A percentile compares a stretch with the other conserved stretches of the same genome.
Conservation (phyloP, 1,140 invertebrate genomes). For the Dryas iulia region DNA sequence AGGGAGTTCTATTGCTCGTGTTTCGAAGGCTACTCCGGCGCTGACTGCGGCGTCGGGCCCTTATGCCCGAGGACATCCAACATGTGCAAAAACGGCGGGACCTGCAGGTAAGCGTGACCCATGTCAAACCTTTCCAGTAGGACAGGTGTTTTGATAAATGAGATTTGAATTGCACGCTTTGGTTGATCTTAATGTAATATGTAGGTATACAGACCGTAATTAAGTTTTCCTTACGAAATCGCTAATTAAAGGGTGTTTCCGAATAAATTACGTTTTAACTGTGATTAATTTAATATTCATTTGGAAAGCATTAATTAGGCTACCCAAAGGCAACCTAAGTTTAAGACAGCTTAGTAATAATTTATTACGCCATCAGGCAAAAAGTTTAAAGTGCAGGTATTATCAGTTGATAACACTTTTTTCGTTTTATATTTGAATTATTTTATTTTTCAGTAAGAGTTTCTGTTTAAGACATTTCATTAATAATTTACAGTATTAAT, state of each 20-base stretch:
- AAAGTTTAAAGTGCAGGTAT: background rate
- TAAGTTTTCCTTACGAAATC: background rate
- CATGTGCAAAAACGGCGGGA: constrained; percentile 87
- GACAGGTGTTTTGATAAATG: constrained; percentile 22
- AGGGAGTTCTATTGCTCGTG: constrained; percentile 86
- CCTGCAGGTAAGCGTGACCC: constrained; percentile 84
- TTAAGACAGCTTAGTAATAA: background rate
- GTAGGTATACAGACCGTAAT: background rate
- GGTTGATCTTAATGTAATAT: background rate
- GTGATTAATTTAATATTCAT: background rate
- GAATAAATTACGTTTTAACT: background rate
- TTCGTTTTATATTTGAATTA: background rate
- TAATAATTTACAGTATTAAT: too few species aligned
- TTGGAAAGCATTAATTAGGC: background rate
- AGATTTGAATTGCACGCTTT: background rate
- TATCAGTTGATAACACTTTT: background rate
- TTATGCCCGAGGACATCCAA: constrained; percentile 84
- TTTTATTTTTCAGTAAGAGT: too few species aligned
- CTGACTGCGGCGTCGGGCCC: constrained; percentile 86
- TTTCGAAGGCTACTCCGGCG: constrained; percentile 86
- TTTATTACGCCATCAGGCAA: background rate
- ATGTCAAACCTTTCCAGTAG: constrained; percentile 17
- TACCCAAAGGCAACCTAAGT: background rate
- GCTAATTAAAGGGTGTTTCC: background rate
- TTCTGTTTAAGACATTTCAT: too few species aligned